Evolutionary conservation across 2,888 invertebrate genomes (phyloP), one percentile per base, ranked within the genome.

Genomic region (Gnatocerus cornutus): DNA sequence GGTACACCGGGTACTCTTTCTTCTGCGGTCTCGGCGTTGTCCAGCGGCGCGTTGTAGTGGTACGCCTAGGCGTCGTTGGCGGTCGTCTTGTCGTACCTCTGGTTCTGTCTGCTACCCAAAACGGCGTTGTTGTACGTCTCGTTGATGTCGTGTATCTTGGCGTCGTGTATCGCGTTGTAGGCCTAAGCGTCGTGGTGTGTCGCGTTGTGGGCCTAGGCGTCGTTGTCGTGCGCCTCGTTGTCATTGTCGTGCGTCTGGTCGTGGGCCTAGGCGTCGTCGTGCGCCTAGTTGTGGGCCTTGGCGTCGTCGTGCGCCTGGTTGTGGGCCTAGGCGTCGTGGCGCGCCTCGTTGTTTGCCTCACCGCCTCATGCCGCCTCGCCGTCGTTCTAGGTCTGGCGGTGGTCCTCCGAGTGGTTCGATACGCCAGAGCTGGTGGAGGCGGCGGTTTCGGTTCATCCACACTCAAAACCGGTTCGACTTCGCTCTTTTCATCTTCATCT

Each of bases 241-340:
- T n/a, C 7, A 12, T 43, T 1, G 43, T 10, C 12, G 10, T 43
- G 12, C 10, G n/a, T 43, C 29, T 41, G 6, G 43, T 41, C 8
- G 41, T 41, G 10, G 13, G 41, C 5, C 43, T 14, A 27, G 21
- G 21, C 9, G 43, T 58, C 7, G 58, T 58, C 12, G 16, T 1
- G 33, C 12, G 27, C 12, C 53, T 27, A 14, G 55, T 55, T 16
- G 39, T 37, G 16, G 39, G 37, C 16, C 37, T 55, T 12, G 33
- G 33, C 14, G 55, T 55, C 13, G 55, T 55, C 12, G 3, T 41
- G 13, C n/a, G 41, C 8, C 8, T n/a, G 12, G 37, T 39, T 16
- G 14, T 16, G 14, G 16, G 39, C 14, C 55, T 55, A 37, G 55
- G 48, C 4, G 48, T 58, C 12, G 43, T 43, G n/a, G n/a, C n/a